These are phyloP conservation scores for Sminthopsis crassicaudata DNA, from an alignment of 2,113 vertebrate genomes.

Conservation along the genomic window DNA sequence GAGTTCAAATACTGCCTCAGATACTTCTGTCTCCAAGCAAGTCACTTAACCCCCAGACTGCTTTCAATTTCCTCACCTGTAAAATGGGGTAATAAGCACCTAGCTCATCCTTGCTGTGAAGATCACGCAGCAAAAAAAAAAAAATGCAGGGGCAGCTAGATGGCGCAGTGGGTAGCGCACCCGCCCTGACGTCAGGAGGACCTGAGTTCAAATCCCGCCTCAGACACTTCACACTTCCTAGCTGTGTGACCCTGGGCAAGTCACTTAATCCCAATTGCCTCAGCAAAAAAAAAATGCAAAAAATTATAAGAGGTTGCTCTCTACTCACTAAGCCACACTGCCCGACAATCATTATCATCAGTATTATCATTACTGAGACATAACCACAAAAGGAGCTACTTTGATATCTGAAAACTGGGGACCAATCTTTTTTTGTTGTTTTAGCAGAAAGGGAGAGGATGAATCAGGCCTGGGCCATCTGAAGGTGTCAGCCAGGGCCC, in stretches of 20 bases:
- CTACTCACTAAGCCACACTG: background rate
- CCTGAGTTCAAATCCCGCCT: no score
- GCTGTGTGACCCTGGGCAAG: no score
- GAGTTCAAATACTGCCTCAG: background rate
- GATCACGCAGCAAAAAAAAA: no score
- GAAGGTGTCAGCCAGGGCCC: background rate
- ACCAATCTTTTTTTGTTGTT: background rate
- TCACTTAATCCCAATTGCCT: no score
- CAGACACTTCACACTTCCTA: no score
- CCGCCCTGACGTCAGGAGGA: no score
- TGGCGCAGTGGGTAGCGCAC: no score
- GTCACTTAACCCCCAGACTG: background rate
- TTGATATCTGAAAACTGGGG: background rate
- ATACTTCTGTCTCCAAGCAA: background rate
- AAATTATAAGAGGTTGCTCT: background rate
- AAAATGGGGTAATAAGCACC: background rate
- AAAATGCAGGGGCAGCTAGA: no score
- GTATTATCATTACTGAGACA: background rate
- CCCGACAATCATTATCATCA: background rate
- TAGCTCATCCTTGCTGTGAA: background rate
- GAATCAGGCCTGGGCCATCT: background rate
- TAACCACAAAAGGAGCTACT: background rate
- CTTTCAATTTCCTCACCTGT: background rate
- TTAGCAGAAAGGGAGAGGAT: background rate
- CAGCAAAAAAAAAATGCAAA: background rate